Evolutionary conservation across 2,888 invertebrate genomes (phyloP).

Genomic region (Hymenopus coronatus): DNA sequence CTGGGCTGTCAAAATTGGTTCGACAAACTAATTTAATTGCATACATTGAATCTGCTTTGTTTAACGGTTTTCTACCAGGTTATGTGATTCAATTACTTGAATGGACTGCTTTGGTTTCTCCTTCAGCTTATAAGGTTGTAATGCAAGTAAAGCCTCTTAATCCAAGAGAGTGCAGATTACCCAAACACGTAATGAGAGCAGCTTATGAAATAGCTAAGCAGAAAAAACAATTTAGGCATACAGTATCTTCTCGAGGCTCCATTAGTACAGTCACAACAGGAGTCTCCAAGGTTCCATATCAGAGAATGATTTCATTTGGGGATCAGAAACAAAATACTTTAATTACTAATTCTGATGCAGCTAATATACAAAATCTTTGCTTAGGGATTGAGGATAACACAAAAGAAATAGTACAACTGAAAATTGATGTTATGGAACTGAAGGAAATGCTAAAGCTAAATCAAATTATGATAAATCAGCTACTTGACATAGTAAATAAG

Average conservation of each 20-base stretch:
- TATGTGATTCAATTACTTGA: slow-evolving; percentile 71
- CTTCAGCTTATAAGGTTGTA: slow-evolving; percentile 78
- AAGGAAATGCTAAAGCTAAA: slow-evolving; percentile 3
- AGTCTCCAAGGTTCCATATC: not conserved
- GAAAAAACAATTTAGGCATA: slow-evolving; percentile 50
- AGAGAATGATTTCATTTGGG: not conserved
- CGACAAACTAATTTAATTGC: slow-evolving; percentile 84
- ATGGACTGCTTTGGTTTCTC: slow-evolving; percentile 75
- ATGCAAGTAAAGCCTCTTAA: slow-evolving; percentile 79
- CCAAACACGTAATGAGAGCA: slow-evolving; percentile 73
- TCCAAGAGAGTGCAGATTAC: slow-evolving; percentile 77
- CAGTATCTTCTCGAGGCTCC: slow-evolving; percentile 45
- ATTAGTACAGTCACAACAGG: slow-evolving; percentile 30
- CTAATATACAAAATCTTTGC: not conserved
- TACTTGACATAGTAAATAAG: slow-evolving; percentile 23
- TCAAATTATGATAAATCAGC: not conserved
- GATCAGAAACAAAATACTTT: not conserved
- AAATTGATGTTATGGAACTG: slow-evolving; percentile 17
- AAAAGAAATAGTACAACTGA: slow-evolving; percentile 5
- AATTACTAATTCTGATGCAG: not conserved
- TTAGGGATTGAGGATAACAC: not conserved
- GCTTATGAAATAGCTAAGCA: slow-evolving; percentile 79
- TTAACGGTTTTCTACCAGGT: slow-evolving; percentile 74
- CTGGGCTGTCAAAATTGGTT: slow-evolving; percentile 77
- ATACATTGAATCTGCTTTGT: slow-evolving; percentile 77